These are phyloP conservation scores for Esox masquinongy DNA, from an alignment of 2,797 vertebrate genomes.

Conservation along the genomic window DNA sequence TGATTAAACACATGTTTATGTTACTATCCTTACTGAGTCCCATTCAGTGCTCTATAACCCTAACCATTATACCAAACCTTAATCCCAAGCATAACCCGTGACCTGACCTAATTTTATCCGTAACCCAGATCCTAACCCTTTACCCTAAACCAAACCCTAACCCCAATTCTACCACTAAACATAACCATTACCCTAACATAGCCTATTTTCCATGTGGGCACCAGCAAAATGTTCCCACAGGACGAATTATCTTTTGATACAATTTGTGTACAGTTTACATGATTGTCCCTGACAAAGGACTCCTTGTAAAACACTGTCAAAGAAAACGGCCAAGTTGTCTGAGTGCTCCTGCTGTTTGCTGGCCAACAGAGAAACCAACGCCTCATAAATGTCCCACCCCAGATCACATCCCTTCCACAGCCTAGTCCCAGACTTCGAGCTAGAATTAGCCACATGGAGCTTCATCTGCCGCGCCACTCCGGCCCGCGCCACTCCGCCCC, in stretches of 20 bases:
- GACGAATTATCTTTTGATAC: too few species aligned
- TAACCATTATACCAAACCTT: too few species aligned
- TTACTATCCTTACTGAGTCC: too few species aligned
- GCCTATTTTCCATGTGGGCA: too few species aligned
- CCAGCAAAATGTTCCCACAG: too few species aligned
- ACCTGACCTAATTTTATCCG: too few species aligned
- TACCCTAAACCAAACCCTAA: too few species aligned
- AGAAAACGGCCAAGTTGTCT: slow-evolving; percentile 9
- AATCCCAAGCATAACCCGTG: too few species aligned
- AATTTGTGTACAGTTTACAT: background rate
- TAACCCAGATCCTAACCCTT: too few species aligned
- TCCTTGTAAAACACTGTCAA: background rate
- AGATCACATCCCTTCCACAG: slow-evolving; percentile 19
- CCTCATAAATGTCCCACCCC: slow-evolving; percentile 24
- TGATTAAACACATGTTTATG: background rate
- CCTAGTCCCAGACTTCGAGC: slow-evolving; percentile 51
- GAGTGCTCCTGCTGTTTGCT: slow-evolving; percentile 24
- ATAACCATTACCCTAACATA: too few species aligned
- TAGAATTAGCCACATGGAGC: slow-evolving; percentile 76
- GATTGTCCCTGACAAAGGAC: background rate
- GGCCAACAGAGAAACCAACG: slow-evolving; percentile 3
- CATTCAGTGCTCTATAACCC: too few species aligned
- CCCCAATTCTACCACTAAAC: too few species aligned
- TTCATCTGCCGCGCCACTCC: slow-evolving; percentile 60
- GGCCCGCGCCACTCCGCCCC: slow-evolving; percentile 10